These are phyloP conservation scores for Amazona vittata DNA, from an alignment of 2,113 vertebrate genomes.

Conservation along the genomic window DNA sequence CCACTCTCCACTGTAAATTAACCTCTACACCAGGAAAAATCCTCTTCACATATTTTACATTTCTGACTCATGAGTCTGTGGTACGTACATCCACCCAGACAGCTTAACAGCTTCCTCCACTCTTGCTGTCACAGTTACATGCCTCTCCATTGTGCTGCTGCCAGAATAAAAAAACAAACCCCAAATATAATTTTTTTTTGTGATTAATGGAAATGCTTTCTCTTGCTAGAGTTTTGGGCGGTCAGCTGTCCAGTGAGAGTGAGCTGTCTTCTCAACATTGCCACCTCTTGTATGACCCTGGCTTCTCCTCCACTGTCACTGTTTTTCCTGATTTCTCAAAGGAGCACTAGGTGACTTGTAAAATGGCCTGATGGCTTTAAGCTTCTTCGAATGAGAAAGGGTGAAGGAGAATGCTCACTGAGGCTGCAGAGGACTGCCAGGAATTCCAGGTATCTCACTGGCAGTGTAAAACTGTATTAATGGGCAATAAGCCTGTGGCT, in stretches of 20 bases:
- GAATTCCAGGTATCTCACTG: neutral
- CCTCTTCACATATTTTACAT: neutral
- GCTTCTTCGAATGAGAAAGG: neutral
- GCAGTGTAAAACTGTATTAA: neutral
- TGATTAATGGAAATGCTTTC: conserved; percentile 17
- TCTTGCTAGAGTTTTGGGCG: neutral
- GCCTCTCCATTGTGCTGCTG: neutral
- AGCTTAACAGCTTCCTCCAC: neutral
- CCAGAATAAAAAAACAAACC: neutral
- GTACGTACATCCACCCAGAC: neutral
- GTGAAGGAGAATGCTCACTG: neutral
- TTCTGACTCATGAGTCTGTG: neutral
- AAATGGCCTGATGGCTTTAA: accelerated
- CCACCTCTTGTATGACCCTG: neutral
- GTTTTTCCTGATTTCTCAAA: neutral
- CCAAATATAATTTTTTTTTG: neutral
- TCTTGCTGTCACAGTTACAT: neutral
- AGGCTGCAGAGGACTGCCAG: neutral
- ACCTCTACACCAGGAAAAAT: neutral
- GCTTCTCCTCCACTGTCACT: neutral
- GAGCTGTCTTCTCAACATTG: neutral
- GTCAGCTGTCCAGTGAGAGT: neutral
- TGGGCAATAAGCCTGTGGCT: neutral
- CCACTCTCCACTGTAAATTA: neutral
- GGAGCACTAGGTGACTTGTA: neutral